phyloP scores from a whole-genome alignment of 2,888 invertebrate species.

The Apamea monoglypha region DNA sequence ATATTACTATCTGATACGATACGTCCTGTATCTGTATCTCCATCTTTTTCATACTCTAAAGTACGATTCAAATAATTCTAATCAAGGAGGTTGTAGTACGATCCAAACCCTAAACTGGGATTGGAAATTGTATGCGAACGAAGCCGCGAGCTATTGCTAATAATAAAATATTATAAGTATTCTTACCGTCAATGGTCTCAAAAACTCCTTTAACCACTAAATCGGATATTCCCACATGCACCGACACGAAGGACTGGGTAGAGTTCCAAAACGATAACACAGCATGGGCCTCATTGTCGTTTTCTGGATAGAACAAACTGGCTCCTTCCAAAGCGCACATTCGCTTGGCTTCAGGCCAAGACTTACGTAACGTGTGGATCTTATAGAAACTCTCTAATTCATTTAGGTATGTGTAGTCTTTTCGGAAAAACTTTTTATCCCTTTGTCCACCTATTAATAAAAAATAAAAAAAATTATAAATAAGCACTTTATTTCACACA shows the following conservation, averaged over 20 bases:
- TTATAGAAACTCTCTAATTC: conserved; percentile 79
- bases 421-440: conserved; percentile 77
- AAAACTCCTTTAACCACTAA: conserved; percentile 44
- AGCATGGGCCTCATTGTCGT: conserved; percentile 71
- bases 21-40: background rate
- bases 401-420: conserved; percentile 79
- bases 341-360: conserved; percentile 78
- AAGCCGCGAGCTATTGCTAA: background rate
- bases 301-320: conserved; percentile 79
- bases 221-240: conserved; percentile 38
- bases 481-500: background rate
- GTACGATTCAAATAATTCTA: background rate
- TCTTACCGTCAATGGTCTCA: conserved; percentile 39
- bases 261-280: conserved; percentile 29
- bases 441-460: conserved; percentile 75
- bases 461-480: background rate
- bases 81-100: background rate
- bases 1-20: too few relatives aligned
- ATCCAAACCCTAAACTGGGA: background rate
- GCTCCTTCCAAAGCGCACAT: conserved; percentile 79
- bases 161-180: background rate
- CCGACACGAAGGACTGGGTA: conserved; percentile 24
- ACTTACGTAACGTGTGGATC: conserved; percentile 76
- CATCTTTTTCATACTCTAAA: background rate
- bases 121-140: background rate